Evolutionary conservation across 2,113 vertebrate genomes (phyloP).

Genomic region (Strix aluco): DNA sequence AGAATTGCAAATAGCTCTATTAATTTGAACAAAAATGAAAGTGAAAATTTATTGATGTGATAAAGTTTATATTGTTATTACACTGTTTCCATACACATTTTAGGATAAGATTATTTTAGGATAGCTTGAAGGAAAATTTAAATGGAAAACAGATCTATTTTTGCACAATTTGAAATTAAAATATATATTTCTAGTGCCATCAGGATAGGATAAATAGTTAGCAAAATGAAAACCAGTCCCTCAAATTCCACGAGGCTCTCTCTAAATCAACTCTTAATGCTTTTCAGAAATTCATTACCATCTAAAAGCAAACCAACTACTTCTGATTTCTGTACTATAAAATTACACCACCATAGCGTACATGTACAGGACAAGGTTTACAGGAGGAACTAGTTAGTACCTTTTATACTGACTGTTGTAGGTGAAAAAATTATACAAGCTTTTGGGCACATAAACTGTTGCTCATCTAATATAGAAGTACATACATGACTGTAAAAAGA

Average conservation of each 20-base stretch:
- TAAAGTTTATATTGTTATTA: neutral
- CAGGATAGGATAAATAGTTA: neutral
- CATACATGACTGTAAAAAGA: neutral
- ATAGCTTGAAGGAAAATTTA: neutral
- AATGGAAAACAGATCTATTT: neutral
- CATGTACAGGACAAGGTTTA: neutral
- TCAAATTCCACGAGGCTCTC: neutral
- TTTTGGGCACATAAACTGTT: neutral
- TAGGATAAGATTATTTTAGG: neutral
- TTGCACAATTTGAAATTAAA: neutral
- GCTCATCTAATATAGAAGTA: neutral
- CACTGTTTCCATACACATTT: neutral
- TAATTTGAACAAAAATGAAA: neutral
- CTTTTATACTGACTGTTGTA: neutral
- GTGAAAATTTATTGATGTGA: neutral
- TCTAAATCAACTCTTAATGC: neutral
- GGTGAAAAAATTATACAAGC: neutral
- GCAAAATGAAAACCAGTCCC: neutral
- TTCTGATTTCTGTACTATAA: neutral
- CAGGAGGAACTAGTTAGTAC: neutral
- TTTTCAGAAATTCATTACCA: neutral
- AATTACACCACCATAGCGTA: neutral
- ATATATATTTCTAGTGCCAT: neutral
- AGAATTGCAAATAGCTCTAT: constrained; percentile 2
- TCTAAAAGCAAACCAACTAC: neutral